phyloP scores from a whole-genome alignment of 2,113 vertebrate genomes.

The Labeo catla region DNA sequence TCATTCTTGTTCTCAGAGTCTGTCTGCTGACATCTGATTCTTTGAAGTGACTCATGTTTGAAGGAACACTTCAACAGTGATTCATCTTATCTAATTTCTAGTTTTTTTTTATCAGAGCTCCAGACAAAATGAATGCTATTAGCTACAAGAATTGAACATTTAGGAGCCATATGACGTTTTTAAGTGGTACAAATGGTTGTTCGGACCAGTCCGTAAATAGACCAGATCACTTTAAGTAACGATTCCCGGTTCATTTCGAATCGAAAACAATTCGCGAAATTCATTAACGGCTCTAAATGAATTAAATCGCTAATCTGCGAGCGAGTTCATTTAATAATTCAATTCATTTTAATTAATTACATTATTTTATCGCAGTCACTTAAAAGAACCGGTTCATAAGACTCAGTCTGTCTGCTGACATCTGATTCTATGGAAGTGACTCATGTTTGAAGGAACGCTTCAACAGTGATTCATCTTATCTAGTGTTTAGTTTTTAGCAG shows the following conservation, averaged over 20 bases:
- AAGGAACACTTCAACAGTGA: not conserved
- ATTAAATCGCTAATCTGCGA: no score
- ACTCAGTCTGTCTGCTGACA: not conserved
- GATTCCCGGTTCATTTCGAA: no score
- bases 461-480: not conserved
- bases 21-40: not conserved
- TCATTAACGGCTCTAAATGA: no score
- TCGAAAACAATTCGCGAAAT: no score
- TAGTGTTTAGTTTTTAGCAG: not conserved
- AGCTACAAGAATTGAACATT: not conserved
- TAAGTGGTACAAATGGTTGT: no score
- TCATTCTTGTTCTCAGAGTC: not conserved
- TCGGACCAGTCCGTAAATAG: no score
- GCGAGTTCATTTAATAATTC: no score
- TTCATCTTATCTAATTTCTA: not conserved
- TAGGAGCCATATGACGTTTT: not conserved
- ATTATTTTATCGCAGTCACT: no score
- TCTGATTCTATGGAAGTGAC: not conserved
- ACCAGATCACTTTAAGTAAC: no score
- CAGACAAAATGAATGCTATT: not conserved
- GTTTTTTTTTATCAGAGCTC: not conserved
- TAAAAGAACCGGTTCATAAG: no score
- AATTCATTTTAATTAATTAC: no score
- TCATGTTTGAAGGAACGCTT: not conserved
- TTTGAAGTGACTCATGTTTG: conserved; percentile 2